Evolutionary conservation across 2,113 vertebrate species (phyloP).

Genomic region (Psilopogon haemacephalus): DNA sequence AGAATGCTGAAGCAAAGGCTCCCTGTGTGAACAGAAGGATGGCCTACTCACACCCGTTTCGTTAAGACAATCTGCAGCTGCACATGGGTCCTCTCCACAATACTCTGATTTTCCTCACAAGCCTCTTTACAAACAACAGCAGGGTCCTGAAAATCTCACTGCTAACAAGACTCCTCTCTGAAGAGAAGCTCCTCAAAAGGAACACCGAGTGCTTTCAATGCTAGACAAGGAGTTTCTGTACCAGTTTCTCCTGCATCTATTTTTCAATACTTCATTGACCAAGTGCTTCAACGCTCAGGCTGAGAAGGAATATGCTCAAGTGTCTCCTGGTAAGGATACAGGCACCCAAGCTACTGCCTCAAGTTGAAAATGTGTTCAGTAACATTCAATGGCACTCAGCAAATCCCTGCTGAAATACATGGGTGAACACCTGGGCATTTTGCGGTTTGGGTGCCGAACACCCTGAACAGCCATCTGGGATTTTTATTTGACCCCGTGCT

Average conservation of each 20-base stretch:
- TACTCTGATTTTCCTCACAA: not conserved
- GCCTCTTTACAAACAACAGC: not conserved
- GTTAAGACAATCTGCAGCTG: not conserved
- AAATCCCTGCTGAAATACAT: not conserved
- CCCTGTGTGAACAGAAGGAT: not conserved
- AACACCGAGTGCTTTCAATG: not conserved
- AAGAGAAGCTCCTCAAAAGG: not conserved
- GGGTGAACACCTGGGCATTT: not conserved
- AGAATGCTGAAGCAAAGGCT: not conserved
- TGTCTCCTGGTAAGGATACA: not conserved
- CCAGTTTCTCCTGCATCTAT: not conserved
- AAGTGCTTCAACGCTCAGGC: not conserved
- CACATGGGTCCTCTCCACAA: not conserved
- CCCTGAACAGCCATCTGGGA: not conserved
- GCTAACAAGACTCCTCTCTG: not conserved
- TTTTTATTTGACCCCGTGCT: not conserved
- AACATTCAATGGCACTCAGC: not conserved
- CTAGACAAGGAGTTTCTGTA: not conserved
- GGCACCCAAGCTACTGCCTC: not conserved
- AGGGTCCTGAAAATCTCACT: not conserved
- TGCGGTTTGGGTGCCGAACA: not conserved
- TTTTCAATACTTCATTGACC: not conserved
- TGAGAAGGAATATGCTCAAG: not conserved
- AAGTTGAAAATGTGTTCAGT: not conserved
- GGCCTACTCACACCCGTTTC: not conserved